Evolutionary conservation across 2,888 invertebrate genomes (phyloP), one percentile per base, ranked within the genome.

Genomic region (Tromatobia lineatoria): DNA sequence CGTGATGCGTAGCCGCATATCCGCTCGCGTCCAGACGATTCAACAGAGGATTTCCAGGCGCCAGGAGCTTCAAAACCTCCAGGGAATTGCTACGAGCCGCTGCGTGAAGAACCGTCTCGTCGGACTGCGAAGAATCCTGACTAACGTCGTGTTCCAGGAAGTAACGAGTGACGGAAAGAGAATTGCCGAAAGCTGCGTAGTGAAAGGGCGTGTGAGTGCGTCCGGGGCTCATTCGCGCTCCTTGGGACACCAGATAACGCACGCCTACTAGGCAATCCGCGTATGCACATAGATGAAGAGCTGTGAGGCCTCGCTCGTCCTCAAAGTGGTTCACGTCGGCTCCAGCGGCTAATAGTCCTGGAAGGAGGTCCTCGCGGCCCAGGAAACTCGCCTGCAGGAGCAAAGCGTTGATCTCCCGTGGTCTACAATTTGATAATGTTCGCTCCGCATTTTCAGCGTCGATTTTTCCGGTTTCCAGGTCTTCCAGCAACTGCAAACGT

Each of bases 101-200:
- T 90, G 97, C 97, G 93, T 98, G 98, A 29, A 98, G 94, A 52
- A 97, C 95, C 29, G 97, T 97, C 90, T 97, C 97, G 91, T 97
- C 96, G 90, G 96, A 96, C 89, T 96, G 94, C 6, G 93, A 91
- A 42, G 94, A 96, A 57, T 96, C 96, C 78, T 96, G 94, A 85
- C 95, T 95, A 74, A 97, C 96, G 23, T 96, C 96, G 86, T 95
- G 95, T 85, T 95, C 95, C 85, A 98, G 95, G 83, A 98, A 95
- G 90, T 97, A 95, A 93, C 96, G 96, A 77, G 97, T 96, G 15
- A 97, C 97, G 90, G 97, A 96, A 74, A 96, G 95, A 85, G 98
- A 96, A 91, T 98, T 97, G 15, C 98, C 97, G 94, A 98, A 98
- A 45, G 98, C 98, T 15, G 98, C 97, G 92, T 97, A 98, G 93